Percentiles rank a stretch among this genome's conserved stretches.
These are phyloP conservation scores for Manacus vitellinus DNA, from an alignment of 2,113 vertebrate genomes.

Conservation along the genomic window DNA sequence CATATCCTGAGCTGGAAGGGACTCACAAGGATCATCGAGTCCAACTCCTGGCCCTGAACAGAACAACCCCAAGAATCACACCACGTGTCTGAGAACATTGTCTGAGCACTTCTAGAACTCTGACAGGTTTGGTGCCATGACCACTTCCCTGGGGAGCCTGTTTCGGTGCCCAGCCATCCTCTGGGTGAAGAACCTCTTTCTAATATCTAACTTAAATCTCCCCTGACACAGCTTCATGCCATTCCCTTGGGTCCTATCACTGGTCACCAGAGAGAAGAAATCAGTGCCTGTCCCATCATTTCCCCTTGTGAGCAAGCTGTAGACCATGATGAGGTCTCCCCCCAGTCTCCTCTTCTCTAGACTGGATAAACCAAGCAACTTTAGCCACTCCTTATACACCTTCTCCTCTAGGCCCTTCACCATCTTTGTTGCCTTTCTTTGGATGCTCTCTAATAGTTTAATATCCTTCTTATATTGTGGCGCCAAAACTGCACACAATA, in stretches of 20 bases:
- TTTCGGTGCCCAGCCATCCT: neutral
- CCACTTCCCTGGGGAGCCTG: neutral
- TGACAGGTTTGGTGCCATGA: neutral
- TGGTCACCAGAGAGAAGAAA: neutral
- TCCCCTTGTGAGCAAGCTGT: fast-evolving
- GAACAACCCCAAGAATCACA: neutral
- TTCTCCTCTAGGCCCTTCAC: neutral
- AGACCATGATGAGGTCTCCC: neutral
- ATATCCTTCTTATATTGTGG: fast-evolving
- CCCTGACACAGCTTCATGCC: neutral
- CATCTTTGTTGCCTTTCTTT: neutral
- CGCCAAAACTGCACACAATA: neutral
- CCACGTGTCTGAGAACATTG: neutral
- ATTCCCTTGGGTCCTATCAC: neutral
- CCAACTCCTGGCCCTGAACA: neutral
- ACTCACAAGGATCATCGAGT: neutral
- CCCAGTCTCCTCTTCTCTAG: neutral
- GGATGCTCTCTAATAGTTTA: neutral
- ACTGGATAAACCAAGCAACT: neutral
- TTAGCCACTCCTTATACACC: neutral
- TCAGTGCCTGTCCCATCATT: neutral
- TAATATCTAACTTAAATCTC: neutral
- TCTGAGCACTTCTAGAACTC: neutral
- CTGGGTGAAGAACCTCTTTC: neutral
- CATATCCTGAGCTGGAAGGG: neutral